A percentile compares a stretch with the other conserved stretches of the same genome.
phyloP scores from a whole-genome alignment of 35 echinoderm and acorn worm species.

The Hemicentrotus pulcherrimus region DNA sequence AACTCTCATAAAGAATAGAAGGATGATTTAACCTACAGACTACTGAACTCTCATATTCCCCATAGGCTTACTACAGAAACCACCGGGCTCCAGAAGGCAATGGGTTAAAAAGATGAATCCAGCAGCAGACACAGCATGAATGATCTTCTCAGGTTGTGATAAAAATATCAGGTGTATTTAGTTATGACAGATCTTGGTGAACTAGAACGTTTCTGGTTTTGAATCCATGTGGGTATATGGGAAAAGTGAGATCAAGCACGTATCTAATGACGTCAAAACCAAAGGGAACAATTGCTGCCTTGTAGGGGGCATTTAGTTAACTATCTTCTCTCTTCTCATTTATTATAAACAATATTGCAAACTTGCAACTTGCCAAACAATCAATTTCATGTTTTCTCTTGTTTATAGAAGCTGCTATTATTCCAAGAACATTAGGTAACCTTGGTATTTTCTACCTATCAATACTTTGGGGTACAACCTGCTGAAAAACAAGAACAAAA shows the following conservation, averaged over 20 bases:
- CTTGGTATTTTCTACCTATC: no score
- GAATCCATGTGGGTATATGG: background rate
- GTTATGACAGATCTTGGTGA: background rate
- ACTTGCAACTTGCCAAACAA: background rate
- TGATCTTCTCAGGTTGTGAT: background rate
- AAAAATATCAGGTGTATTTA: background rate
- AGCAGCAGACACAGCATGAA: background rate
- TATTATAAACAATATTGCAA: background rate
- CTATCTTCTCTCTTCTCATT: background rate
- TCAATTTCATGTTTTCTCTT: background rate
- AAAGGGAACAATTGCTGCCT: conserved; percentile 1
- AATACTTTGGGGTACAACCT: no score
- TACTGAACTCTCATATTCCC: no score
- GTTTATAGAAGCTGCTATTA: background rate
- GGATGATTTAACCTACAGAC: background rate
- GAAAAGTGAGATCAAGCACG: conserved; percentile 1
- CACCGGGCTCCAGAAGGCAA: no score
- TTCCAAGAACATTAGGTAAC: background rate
- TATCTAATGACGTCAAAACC: background rate
- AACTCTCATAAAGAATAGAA: background rate
- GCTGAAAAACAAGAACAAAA: no score
- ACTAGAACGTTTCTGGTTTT: background rate
- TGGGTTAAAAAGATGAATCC: background rate
- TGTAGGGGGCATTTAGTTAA: background rate
- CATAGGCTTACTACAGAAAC: no score